Base-by-base conservation (phyloP, 2,888 invertebrate genomes). In the Thymelicus acteon region DNA sequence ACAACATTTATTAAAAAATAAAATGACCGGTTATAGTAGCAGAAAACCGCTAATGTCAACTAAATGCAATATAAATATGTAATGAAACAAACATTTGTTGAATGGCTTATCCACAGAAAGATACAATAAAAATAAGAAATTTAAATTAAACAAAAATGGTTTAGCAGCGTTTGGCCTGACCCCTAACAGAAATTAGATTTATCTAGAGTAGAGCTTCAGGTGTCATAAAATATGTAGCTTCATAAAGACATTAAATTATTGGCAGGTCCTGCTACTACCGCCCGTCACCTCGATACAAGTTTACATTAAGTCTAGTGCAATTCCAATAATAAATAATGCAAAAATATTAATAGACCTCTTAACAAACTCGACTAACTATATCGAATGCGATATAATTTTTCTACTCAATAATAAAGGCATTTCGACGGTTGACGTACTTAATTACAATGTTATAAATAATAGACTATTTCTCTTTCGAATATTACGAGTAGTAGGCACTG, bases 401-500 rank as follows among this genome's bases (percentile, higher is more conserved):
- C 48, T 65, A 69, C 79, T 77, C 73, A 79, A 80, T 74, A 80
- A 82, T 78, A 74, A 65, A 65, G 65, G 60, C 64, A 71, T 52
- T 71, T 63, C 48, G 63, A 63, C 58, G 40, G 54, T 40, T 40
- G 63, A 64, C 40, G 57, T 57, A 57, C 47, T 64, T 48, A 67
- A 62, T 64, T 67, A 79, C 67, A 81, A 76, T 77, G 77, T 73
- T 76, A 75, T 75, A 75, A 78, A 78, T 76, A 77, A 80, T 77
- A 74, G 71, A 70, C 63, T 71, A 72, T 73, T 68, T 64, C 47
- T 67, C 15, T 54, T 68, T 62, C 39, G 15, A 60, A 39, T 44
- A 73, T 77, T 75, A n/a, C n/a, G n/a, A n/a, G n/a, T n/a, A 78
- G 80, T 81, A 88, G 88, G 87, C 87, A 88, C 87, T 82, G 82